Conservation (phyloP, 2,797 vertebrate species). For the Poecilia velifera region DNA sequence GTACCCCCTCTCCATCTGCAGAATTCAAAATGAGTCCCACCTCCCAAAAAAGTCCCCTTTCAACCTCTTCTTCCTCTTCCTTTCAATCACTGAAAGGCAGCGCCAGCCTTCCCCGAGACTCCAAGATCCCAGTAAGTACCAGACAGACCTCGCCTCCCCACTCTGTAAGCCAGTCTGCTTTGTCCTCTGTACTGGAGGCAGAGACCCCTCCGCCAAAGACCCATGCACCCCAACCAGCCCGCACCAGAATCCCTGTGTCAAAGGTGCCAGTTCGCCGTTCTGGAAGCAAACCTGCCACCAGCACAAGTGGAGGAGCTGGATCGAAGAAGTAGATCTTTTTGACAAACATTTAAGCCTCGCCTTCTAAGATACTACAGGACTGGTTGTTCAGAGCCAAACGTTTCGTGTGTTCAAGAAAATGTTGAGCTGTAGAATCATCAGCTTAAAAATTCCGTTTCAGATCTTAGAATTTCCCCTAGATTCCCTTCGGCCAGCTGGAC, state of each 20-base stretch:
- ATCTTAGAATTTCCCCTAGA: constrained; percentile 56
- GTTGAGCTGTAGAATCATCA: constrained; percentile 65
- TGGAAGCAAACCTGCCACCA: constrained; percentile 85
- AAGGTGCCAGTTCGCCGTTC: constrained; percentile 94
- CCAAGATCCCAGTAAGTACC: constrained; percentile 93
- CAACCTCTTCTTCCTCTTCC: constrained; percentile 79
- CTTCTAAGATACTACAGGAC: constrained; percentile 30
- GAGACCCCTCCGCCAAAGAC: constrained; percentile 83
- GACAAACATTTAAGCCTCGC: constrained; percentile 10
- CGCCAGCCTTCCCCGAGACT: constrained; percentile 89
- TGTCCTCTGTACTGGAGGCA: constrained; percentile 80
- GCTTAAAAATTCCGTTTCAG: constrained; percentile 60
- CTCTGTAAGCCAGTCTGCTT: constrained; percentile 85
- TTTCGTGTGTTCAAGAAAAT: constrained; percentile 65
- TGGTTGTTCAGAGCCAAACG: constrained; percentile 56
- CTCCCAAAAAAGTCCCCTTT: constrained; percentile 77
- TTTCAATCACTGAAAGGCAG: constrained; percentile 90
- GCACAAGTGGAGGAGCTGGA: constrained; percentile 79
- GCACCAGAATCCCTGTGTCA: constrained; percentile 96
- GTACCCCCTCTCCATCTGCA: constrained; percentile 80
- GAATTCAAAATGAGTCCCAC: constrained; percentile 83
- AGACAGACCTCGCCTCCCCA: constrained; percentile 87
- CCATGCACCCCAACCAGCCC: constrained; percentile 79
- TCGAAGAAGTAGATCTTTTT: constrained; percentile 86
- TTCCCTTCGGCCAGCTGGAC: constrained; percentile 33